Percentiles rank a stretch among this genome's conserved stretches.
phyloP scores from a whole-genome alignment of 2,888 invertebrate species.

The Eumacrocentrus americanus region DNA sequence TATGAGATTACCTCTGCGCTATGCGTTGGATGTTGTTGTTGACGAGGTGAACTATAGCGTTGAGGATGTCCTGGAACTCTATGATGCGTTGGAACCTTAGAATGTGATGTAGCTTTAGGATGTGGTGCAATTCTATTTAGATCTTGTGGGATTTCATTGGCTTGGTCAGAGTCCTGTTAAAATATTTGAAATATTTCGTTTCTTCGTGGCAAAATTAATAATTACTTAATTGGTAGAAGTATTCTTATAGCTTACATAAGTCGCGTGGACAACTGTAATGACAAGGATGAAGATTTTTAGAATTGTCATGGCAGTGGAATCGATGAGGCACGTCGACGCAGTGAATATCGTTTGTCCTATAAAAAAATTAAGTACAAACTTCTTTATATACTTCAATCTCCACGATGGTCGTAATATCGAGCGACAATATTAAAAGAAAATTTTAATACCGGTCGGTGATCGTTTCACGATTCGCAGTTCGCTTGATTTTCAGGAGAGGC shows the following conservation, averaged over 20 bases:
- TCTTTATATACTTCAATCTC: slow-evolving; percentile 24
- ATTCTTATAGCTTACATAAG: background rate
- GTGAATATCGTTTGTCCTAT: slow-evolving; percentile 17
- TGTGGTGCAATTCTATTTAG: too few species aligned
- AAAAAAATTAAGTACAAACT: slow-evolving; percentile 20
- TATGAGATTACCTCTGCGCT: too few species aligned
- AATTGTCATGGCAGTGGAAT: slow-evolving; percentile 15
- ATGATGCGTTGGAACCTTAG: too few species aligned
- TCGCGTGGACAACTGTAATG: background rate
- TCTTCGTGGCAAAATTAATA: too few species aligned
- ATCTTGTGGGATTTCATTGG: too few species aligned
- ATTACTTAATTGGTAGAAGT: too few species aligned
- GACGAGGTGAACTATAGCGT: too few species aligned
- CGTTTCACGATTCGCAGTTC: slow-evolving; percentile 24
- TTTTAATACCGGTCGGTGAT: slow-evolving; percentile 17
- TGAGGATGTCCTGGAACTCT: too few species aligned
- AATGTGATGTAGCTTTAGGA: too few species aligned
- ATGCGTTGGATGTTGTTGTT: too few species aligned
- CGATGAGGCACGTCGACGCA: slow-evolving; percentile 3
- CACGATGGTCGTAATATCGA: slow-evolving; percentile 11
- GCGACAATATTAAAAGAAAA: slow-evolving; percentile 19
- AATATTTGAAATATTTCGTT: too few species aligned
- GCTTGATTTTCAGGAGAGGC: slow-evolving; percentile 7
- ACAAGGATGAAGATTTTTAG: slow-evolving; percentile 1
- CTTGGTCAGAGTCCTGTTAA: too few species aligned